Percentiles rank a stretch among this genome's conserved stretches.
phyloP scores from a whole-genome alignment of 2,113 vertebrate species.

The Oceanites oceanicus region DNA sequence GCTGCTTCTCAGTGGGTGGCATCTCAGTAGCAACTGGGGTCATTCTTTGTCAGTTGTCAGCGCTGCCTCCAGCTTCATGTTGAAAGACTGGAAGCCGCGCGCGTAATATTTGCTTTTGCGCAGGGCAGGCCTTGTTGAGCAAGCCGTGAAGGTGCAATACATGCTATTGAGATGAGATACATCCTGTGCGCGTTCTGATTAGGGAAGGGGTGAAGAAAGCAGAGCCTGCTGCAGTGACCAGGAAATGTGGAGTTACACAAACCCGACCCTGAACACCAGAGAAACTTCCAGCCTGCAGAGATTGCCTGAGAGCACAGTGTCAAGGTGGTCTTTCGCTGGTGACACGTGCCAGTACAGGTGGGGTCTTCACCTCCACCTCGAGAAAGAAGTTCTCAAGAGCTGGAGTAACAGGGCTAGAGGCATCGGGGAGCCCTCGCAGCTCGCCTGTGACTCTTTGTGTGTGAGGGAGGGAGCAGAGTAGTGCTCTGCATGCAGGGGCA shows the following conservation, averaged over 20 bases:
- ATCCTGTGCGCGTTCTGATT: neutral
- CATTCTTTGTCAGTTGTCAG: neutral
- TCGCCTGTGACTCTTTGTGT: accelerated
- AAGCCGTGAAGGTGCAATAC: neutral
- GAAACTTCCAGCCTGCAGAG: neutral
- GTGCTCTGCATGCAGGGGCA: neutral
- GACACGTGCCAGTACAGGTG: accelerated
- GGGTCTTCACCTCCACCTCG: neutral
- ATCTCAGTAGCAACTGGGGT: neutral
- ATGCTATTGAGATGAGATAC: neutral
- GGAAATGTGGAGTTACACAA: neutral
- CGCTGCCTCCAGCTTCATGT: neutral
- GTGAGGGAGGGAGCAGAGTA: neutral
- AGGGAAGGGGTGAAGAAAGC: neutral
- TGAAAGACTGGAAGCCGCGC: neutral
- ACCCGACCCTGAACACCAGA: neutral
- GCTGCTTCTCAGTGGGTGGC: neutral
- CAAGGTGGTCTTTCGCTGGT: neutral
- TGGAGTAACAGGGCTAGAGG: neutral
- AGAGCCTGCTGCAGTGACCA: neutral
- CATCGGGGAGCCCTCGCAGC: accelerated
- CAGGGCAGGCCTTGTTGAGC: neutral
- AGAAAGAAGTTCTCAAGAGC: neutral
- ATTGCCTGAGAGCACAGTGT: neutral
- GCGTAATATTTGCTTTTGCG: neutral